Evolutionary conservation across 2,888 invertebrate species (phyloP), one percentile per base, ranked within the genome.

Genomic region (Lasioglossum calceatum): DNA sequence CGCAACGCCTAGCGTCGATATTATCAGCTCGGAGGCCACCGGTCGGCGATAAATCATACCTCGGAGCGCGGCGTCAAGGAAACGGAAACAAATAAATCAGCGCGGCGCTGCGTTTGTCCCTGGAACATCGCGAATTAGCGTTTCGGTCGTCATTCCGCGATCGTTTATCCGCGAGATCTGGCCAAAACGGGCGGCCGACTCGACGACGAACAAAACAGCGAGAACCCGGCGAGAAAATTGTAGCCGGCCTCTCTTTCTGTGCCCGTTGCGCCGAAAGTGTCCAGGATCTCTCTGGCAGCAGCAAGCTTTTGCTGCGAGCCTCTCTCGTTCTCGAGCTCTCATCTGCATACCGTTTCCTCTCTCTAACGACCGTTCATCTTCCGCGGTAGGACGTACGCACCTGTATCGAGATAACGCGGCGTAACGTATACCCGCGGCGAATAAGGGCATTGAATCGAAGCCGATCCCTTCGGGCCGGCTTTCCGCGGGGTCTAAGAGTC

Each of bases 381-480:
- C 89, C 90, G 77, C 83, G 72, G 54, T 75, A 61, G 76, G 82
- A 84, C 82, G 81, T 81, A 91, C 91, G 91, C 91, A 91, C 91
- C 89, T 91, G 91, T 91, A 89, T 91, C 91, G 91, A 87, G 91
- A 91, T 91, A 91, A 91, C 91, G 82, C 82, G 70, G 44, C 70
- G 82, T 87, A 91, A 87, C 85, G 85, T 90, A 87, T 83, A 90
- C 81, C 85, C 87, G 79, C 64, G 73, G 84, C 91, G 89, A 91
- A 91, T 91, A 91, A 91, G 91, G 91, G 90, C 91, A 91, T 89
- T 88, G 90, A 91, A 91, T 90, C 91, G 91, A 80, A 42, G 90
- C 91, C 91, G 91, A 84, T 87, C 86, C 86, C 91, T 85, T 86
- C 67, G 72, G 72, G 83, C 80, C 83, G 39, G 70, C 84, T 89